Evolutionary conservation across 2,113 vertebrate genomes (phyloP).

Genomic region (Paradoxurus hermaphroditus): DNA sequence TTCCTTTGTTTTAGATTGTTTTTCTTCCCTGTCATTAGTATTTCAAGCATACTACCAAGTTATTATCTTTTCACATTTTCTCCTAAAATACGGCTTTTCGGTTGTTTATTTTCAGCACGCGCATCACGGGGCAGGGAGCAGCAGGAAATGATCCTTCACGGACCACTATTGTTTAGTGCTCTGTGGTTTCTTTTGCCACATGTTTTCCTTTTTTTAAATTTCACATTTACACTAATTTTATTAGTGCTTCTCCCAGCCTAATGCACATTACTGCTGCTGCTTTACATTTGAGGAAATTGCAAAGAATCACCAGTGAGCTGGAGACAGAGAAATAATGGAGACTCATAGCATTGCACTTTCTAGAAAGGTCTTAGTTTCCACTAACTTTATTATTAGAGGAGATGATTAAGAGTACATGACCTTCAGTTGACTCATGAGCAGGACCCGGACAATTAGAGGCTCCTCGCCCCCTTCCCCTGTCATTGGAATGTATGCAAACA

Average conservation of each 20-base stretch:
- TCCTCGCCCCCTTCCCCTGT: not conserved
- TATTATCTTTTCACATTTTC: not conserved
- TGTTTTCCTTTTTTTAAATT: not conserved
- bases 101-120: not conserved
- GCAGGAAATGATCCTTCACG: not conserved
- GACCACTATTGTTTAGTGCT: not conserved
- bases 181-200: not conserved
- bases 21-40: not conserved
- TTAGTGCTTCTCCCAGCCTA: not conserved
- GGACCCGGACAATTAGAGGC: not conserved
- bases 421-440: not conserved
- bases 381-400: not conserved
- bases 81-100: not conserved
- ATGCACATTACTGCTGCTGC: not conserved
- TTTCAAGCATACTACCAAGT: not conserved
- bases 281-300: slow-evolving; percentile 16
- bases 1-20: not conserved
- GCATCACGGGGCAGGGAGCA: not conserved
- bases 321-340: not conserved
- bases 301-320: not conserved
- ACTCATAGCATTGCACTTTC: not conserved
- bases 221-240: not conserved
- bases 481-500: too few relatives aligned
- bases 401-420: not conserved
- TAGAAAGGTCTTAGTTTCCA: not conserved